Percentiles rank a stretch among this genome's conserved stretches.
Evolutionary conservation across 2,888 invertebrate species (phyloP).

Genomic region (Criorhina ranunculi): DNA sequence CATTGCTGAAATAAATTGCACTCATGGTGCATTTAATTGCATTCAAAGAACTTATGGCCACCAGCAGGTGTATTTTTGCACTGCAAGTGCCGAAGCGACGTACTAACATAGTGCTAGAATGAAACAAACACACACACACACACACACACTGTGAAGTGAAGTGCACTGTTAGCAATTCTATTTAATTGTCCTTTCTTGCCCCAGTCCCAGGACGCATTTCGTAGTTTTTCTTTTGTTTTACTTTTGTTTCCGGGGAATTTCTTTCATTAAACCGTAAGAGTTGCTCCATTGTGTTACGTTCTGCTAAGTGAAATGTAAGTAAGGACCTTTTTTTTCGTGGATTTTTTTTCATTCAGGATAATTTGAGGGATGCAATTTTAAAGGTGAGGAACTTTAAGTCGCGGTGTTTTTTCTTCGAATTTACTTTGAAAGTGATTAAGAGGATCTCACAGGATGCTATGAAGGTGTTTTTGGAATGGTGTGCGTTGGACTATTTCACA

Average conservation of each 20-base stretch:
- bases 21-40: constrained; percentile 74
- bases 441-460: too few relatives aligned
- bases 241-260: constrained; percentile 40
- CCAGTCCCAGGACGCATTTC: background rate
- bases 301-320: constrained; percentile 50
- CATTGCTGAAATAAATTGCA: constrained; percentile 62
- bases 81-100: too few relatives aligned
- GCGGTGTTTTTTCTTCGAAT: too few relatives aligned
- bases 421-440: too few relatives aligned
- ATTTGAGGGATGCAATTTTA: too few relatives aligned
- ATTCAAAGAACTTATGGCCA: constrained; percentile 50
- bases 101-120: constrained; percentile 28
- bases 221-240: constrained; percentile 55
- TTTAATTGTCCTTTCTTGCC: constrained; percentile 58
- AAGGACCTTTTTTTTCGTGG: constrained; percentile 28
- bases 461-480: too few relatives aligned
- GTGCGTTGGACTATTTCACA: too few relatives aligned
- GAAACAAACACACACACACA: constrained; percentile 15
- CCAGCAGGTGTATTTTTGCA: constrained; percentile 11
- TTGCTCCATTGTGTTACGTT: constrained; percentile 60
- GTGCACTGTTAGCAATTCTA: constrained; percentile 70
- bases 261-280: constrained; percentile 36
- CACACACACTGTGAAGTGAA: constrained; percentile 41
- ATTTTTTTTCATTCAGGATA: background rate
- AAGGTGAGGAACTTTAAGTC: too few relatives aligned